Evolutionary conservation across 2,113 vertebrate species (phyloP), one percentile per base, ranked within the genome.

Genomic region (Scopus umbretta): DNA sequence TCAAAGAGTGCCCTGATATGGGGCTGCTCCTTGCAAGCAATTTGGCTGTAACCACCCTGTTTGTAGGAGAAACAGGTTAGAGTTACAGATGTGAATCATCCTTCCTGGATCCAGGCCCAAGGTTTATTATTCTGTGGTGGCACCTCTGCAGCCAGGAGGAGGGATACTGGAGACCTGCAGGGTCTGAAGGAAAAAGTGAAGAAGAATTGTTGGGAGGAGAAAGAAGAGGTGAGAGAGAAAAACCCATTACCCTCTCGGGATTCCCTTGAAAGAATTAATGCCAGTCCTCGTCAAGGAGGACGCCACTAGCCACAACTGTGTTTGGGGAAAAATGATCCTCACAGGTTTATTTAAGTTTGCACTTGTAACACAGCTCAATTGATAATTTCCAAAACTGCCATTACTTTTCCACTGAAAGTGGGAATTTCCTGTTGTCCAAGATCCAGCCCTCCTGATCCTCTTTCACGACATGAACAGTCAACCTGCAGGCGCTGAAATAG

Each of bases 261-360:
- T 79, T 65, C 9, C 49, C 13, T 8, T 10, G 5, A 58, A 81
- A 52, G 30, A 68, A 10, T 81, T 55, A 65, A 65, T 29, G 19
- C 17, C 34, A 21, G 25, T n/a, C 17, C 7, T 50, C 2, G 0
- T 8, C 14, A 20, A 59, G 55, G 55, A 55, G 4, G 25, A 11
- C 2, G 2, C 6, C 30, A 22, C 40, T 25, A 40, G 7, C 27
- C n/a, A n/a, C 58, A 42, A 5, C 4, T 1, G 0, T 27, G 11
- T 25, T 12, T 71, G 56, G 34, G 34, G 47, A 91, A 34, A 86
- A 94, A 71, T 3, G 14, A 36, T 32, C 43, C 43, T 83, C 38
- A 23, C 12, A 38, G 27, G 30, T 52, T 73, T 82, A 45, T 67
- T 92, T 34, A 59, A 43, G 30, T 30, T 59, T 38, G 8, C 16